Conservation (phyloP, 1,140 invertebrate species). For the Drosophila eugracilis region DNA sequence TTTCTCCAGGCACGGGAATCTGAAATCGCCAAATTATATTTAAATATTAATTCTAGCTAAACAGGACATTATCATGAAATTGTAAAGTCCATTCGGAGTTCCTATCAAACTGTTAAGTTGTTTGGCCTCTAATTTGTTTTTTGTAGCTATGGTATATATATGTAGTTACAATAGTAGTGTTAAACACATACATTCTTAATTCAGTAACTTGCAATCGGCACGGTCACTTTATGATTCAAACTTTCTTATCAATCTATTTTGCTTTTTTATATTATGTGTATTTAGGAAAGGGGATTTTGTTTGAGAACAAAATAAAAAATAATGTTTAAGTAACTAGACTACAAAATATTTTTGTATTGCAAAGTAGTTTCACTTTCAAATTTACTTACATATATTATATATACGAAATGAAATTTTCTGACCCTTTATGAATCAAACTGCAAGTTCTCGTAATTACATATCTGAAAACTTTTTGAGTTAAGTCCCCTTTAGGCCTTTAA, state of each 20-base stretch:
- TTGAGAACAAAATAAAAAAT: too few species aligned
- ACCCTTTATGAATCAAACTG: background rate
- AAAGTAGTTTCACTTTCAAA: too few species aligned
- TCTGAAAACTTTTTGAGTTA: background rate
- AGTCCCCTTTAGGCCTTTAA: background rate
- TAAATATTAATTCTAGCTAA: background rate
- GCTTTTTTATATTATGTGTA: background rate
- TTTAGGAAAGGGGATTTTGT: background rate
- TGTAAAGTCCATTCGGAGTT: too few species aligned
- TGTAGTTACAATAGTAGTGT: too few species aligned
- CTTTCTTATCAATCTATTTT: background rate
- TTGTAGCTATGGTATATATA: too few species aligned
- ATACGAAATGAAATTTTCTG: too few species aligned
- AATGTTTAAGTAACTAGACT: too few species aligned
- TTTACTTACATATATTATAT: too few species aligned
- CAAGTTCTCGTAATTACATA: background rate
- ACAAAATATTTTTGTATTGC: too few species aligned
- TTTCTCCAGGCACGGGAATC: slow-evolving; percentile 91
- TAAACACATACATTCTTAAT: background rate
- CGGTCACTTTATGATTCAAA: slow-evolving; percentile 6
- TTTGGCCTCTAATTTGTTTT: too few species aligned
- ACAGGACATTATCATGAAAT: too few species aligned
- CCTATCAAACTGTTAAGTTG: too few species aligned
- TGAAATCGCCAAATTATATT: slow-evolving; percentile 68
- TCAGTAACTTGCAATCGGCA: background rate